These are phyloP conservation scores for Strigamia maritima DNA, from an alignment of 2,888 invertebrate species.

Conservation along the genomic window DNA sequence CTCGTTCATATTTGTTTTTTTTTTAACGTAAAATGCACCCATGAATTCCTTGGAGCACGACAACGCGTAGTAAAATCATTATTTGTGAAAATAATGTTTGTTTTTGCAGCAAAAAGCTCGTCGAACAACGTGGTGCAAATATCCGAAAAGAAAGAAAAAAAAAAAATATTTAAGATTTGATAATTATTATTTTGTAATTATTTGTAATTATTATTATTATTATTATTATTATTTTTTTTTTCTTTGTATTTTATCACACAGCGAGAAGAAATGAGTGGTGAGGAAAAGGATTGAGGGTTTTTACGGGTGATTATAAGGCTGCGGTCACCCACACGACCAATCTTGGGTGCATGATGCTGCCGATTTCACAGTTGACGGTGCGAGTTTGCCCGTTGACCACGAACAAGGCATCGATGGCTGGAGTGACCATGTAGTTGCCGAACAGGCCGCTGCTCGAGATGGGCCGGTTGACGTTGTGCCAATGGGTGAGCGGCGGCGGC, in stretches of 20 bases:
- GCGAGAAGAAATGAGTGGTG: conserved; percentile 22
- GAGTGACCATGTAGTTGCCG: conserved; percentile 69
- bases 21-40: background rate
- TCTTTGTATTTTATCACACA: background rate
- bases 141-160: background rate
- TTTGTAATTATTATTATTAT: no score
- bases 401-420: conserved; percentile 66
- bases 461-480: conserved; percentile 65
- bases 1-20: background rate
- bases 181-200: no score
- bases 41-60: background rate
- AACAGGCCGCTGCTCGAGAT: conserved; percentile 65
- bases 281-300: background rate
- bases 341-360: conserved; percentile 64
- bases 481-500: conserved; percentile 59
- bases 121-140: conserved; percentile 26
- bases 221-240: no score
- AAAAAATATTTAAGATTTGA: background rate
- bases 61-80: background rate
- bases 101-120: conserved; percentile 10
- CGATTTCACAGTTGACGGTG: conserved; percentile 72
- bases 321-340: conserved; percentile 63
- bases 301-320: conserved; percentile 43
- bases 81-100: background rate
- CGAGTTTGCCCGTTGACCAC: conserved; percentile 68